A percentile compares a stretch with the other conserved stretches of the same genome.
These are phyloP conservation scores for Amblyjoppa proteus DNA, from an alignment of 2,888 invertebrate species.

Conservation along the genomic window DNA sequence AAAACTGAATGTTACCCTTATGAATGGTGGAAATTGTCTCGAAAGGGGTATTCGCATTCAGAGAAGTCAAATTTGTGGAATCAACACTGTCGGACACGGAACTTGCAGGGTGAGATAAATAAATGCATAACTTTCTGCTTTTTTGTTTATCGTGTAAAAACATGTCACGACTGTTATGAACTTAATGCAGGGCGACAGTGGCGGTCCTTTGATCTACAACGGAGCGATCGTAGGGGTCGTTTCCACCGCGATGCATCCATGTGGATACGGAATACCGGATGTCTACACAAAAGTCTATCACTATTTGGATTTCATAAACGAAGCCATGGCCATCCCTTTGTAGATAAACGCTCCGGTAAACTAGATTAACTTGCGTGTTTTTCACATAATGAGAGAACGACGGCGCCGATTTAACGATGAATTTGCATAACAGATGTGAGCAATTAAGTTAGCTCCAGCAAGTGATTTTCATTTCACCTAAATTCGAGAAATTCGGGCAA, in stretches of 20 bases:
- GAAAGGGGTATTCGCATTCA: conserved; percentile 10
- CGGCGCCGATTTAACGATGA: no score
- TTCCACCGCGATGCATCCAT: conserved; percentile 42
- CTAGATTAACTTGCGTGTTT: no score
- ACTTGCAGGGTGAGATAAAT: conserved; percentile 42
- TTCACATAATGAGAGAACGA: no score
- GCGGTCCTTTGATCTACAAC: conserved; percentile 64
- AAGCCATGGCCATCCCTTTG: neutral
- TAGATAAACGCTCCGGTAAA: no score
- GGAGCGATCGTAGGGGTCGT: conserved; percentile 62
- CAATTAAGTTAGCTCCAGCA: no score
- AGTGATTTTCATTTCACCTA: no score
- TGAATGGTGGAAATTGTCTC: neutral
- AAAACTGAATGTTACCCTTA: conserved; percentile 35
- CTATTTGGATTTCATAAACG: conserved; percentile 36
- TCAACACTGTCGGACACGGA: neutral
- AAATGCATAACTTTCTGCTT: neutral
- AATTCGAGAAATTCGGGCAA: no score
- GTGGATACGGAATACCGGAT: conserved; percentile 52
- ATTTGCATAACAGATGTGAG: no score
- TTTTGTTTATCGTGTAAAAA: neutral
- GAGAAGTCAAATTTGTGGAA: conserved; percentile 41
- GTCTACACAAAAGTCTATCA: conserved; percentile 61
- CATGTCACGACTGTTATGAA: neutral
- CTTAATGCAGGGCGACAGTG: conserved; percentile 68